Percentiles rank a stretch among this genome's conserved stretches.
phyloP scores from a whole-genome alignment of 2,888 invertebrate species.

The Tetragonisca angustula region DNA sequence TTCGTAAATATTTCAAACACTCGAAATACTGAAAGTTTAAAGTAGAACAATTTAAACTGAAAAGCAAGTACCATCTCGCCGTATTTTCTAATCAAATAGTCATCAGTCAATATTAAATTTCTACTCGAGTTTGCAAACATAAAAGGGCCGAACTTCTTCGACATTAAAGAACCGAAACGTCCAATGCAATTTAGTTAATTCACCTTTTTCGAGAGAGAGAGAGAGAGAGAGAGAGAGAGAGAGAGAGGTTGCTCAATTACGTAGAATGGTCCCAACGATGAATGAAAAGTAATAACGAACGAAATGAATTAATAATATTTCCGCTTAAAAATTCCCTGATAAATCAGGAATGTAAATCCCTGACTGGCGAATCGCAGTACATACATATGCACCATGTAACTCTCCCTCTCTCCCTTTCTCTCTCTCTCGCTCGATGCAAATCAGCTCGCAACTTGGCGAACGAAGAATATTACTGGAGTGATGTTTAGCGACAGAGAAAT shows the following conservation, averaged over 20 bases:
- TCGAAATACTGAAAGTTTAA: no score
- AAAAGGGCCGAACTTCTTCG: neutral
- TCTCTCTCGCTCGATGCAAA: neutral
- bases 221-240: no score
- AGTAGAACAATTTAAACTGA: no score
- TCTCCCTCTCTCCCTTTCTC: no score
- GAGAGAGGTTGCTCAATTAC: neutral
- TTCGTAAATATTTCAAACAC: no score
- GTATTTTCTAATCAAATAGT: neutral
- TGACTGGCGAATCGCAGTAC: neutral
- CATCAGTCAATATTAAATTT: neutral
- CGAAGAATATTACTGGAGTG: neutral
- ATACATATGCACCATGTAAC: no score
- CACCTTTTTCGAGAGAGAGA: neutral
- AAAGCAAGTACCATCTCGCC: no score
- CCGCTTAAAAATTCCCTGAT: neutral
- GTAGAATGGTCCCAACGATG: neutral
- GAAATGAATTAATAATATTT: no score
- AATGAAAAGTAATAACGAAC: neutral
- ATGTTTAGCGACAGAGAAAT: neutral
- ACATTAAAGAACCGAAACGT: neutral
- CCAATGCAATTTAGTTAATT: neutral
- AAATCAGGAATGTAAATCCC: neutral
- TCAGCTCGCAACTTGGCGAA: neutral
- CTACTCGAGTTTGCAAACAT: neutral